Evolutionary conservation across 2,888 invertebrate genomes (phyloP).

Genomic region (Apamea monoglypha): DNA sequence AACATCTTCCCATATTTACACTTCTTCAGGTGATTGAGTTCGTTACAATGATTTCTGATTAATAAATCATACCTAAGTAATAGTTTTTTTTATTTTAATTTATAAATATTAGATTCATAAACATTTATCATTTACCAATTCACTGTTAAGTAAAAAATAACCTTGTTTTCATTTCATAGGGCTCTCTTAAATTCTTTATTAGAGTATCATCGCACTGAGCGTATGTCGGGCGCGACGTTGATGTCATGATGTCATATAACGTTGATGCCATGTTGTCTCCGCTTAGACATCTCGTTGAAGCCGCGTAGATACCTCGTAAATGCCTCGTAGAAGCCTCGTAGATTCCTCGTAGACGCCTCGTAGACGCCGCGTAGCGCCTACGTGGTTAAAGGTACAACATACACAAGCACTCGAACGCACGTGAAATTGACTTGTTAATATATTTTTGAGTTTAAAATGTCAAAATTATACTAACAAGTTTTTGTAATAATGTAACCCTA

Average conservation of each 20-base stretch:
- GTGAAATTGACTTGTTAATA: neutral
- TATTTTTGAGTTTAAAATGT: neutral
- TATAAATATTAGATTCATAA: neutral
- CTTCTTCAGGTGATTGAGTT: neutral
- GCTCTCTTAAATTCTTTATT: neutral
- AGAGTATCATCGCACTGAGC: neutral
- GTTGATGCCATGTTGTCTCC: neutral
- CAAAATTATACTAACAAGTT: neutral
- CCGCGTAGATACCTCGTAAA: neutral
- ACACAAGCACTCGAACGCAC: neutral
- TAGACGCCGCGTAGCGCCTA: neutral
- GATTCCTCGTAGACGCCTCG: neutral
- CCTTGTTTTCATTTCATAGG: neutral
- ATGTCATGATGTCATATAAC: too few species aligned
- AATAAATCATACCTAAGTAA: neutral
- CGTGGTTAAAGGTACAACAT: neutral
- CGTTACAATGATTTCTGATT: neutral
- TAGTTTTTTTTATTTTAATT: neutral
- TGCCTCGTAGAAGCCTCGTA: neutral
- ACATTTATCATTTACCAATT: neutral
- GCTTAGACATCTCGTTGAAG: neutral
- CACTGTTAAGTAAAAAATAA: neutral
- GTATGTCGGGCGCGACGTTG: neutral
- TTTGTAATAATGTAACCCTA: neutral
- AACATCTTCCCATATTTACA: conserved; percentile 28